Base-by-base conservation (phyloP, 2,797 vertebrate species). In the Toxotes lorentzi region DNA sequence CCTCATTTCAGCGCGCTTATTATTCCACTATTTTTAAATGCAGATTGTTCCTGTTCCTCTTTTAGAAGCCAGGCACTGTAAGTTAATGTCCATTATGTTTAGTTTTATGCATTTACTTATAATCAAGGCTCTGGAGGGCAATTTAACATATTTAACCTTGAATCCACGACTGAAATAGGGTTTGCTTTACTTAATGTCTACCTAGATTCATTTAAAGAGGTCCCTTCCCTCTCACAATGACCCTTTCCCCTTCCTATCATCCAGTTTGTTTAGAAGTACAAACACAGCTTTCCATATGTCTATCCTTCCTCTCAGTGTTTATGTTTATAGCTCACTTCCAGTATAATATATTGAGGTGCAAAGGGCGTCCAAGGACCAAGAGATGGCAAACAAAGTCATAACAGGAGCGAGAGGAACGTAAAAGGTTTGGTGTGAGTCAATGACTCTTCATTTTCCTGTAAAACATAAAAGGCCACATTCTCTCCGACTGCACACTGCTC, bases 331-430 rank as follows among this genome's bases (percentile, higher is more conserved):
- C 64, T 78, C 56, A 12, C 72, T 79, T 21, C 0, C 27, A 59
- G 66, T 75, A 1, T 27, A 53, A 71, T 54, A 70, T 40, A 69
- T 58, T 48, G 72, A 73, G 73, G 73, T 41, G 69, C 62, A 71
- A 76, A 73, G 51, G 61, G 77, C 78, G 71, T 81, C 56, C 56
- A 7, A 79, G 72, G 76, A 71, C 32, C 60, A 24, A 23, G 43
- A 71, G 86, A 82, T 58, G 79, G 91, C 78, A 86, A 92, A 92
- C 87, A 86, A 80, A 84, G 87, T 86, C 90, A 86, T 69, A 82
- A 78, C 80, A 66, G 43, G 19, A 75, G 73, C 7, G 61, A 84
- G 56, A 41, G 72, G 68, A 48, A 41, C 12, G 13, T 53, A 48
- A 79, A 81, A 78, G 51, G 23, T 51, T 70, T 34, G 75, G 2